phyloP scores from a whole-genome alignment of 2,113 vertebrate genomes.

The Hemicordylus capensis region DNA sequence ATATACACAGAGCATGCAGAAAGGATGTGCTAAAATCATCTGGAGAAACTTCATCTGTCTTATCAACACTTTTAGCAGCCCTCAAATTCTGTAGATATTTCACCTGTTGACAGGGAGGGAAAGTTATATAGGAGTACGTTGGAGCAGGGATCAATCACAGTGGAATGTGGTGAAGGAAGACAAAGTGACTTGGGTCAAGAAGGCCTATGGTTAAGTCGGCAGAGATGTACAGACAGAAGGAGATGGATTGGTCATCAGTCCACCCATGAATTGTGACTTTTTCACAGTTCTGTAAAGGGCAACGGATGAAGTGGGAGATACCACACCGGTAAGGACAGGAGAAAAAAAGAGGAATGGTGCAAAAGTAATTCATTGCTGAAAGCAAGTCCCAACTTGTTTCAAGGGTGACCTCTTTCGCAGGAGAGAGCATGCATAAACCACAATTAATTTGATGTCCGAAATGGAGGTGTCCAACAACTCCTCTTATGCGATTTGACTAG shows the following conservation, averaged over 20 bases:
- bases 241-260: not conserved
- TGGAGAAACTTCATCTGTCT: not conserved
- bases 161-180: too few species aligned
- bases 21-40: not conserved
- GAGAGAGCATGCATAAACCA: too few species aligned
- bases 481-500: too few species aligned
- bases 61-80: not conserved
- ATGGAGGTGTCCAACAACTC: too few species aligned
- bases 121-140: not conserved
- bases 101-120: not conserved
- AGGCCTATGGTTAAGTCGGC: not conserved
- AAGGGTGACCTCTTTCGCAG: too few species aligned
- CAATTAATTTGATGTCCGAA: too few species aligned
- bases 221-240: not conserved
- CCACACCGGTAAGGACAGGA: too few species aligned
- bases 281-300: not conserved
- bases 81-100: not conserved
- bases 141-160: not conserved
- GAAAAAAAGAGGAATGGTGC: too few species aligned
- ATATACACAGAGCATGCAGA: not conserved
- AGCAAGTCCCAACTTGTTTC: too few species aligned
- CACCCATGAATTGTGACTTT: not conserved
- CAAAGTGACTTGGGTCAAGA: not conserved
- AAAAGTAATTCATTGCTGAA: too few species aligned
- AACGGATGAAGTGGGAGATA: too few species aligned